Evolutionary conservation across 1,140 invertebrate genomes (phyloP).

Genomic region (Plectus sambesii): DNA sequence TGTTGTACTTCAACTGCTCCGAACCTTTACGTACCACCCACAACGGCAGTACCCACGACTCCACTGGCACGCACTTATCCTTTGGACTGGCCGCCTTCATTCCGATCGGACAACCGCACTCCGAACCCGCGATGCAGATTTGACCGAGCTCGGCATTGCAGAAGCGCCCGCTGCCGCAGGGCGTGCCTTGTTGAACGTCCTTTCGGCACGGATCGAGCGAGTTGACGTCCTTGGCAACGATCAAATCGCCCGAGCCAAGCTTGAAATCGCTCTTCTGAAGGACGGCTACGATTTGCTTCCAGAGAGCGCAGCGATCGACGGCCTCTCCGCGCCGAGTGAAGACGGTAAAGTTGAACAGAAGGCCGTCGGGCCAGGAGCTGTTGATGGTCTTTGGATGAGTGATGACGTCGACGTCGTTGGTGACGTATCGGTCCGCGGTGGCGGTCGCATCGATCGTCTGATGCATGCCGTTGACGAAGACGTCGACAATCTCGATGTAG

Average conservation of each 20-base stretch:
- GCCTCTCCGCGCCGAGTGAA: no score
- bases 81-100: constrained; percentile 31
- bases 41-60: constrained; percentile 37
- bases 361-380: constrained; percentile 22
- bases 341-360: constrained; percentile 21
- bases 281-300: no score
- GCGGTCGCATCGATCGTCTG: constrained; percentile 18
- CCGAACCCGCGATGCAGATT: constrained; percentile 36
- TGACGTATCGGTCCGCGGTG: constrained; percentile 17
- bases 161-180: constrained; percentile 28
- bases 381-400: constrained; percentile 26
- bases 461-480: constrained; percentile 22
- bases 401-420: constrained; percentile 25
- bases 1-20: constrained; percentile 37
- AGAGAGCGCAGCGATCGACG: no score
- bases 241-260: constrained; percentile 35
- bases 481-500: constrained; percentile 23
- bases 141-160: constrained; percentile 35
- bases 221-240: constrained; percentile 39
- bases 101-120: constrained; percentile 41
- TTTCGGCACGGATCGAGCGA: constrained; percentile 40
- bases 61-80: constrained; percentile 35
- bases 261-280: no score
- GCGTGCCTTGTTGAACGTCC: no score
- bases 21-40: constrained; percentile 35